Conservation (phyloP, 2,888 invertebrate species). For the Ennomos quercinarius region DNA sequence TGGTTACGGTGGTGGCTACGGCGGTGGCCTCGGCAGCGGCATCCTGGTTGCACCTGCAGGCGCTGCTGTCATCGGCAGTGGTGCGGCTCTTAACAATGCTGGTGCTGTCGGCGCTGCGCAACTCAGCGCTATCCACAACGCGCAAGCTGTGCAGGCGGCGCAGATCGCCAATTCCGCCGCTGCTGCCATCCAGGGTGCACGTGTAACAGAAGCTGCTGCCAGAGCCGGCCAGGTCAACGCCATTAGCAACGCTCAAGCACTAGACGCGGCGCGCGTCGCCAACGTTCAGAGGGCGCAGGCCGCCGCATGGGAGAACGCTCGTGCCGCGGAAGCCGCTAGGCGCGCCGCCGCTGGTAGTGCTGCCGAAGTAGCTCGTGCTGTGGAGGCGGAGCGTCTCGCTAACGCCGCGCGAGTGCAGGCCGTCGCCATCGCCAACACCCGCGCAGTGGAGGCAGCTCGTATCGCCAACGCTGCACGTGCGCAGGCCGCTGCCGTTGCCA, state of each 20-base stretch:
- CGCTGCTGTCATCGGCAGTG: conserved; percentile 53
- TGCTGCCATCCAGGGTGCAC: conserved; percentile 77
- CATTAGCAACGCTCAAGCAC: conserved; percentile 75
- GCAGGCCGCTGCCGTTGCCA: conserved; percentile 65
- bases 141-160: conserved; percentile 75
- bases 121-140: conserved; percentile 78
- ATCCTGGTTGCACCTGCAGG: conserved; percentile 36
- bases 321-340: conserved; percentile 74
- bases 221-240: conserved; percentile 73
- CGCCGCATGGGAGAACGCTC: conserved; percentile 76
- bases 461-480: conserved; percentile 67
- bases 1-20: conserved; percentile 35
- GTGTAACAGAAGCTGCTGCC: conserved; percentile 73
- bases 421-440: conserved; percentile 73
- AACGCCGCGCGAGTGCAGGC: conserved; percentile 77
- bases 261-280: conserved; percentile 74
- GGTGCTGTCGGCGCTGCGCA: conserved; percentile 76
- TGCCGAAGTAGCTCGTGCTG: conserved; percentile 63
- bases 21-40: conserved; percentile 32
- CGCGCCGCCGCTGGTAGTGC: conserved; percentile 68
- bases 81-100: conserved; percentile 70
- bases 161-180: conserved; percentile 77
- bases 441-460: conserved; percentile 75
- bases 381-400: conserved; percentile 68
- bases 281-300: conserved; percentile 78